phyloP scores from a whole-genome alignment of 2,113 vertebrate species.

The Prunella himalayana region DNA sequence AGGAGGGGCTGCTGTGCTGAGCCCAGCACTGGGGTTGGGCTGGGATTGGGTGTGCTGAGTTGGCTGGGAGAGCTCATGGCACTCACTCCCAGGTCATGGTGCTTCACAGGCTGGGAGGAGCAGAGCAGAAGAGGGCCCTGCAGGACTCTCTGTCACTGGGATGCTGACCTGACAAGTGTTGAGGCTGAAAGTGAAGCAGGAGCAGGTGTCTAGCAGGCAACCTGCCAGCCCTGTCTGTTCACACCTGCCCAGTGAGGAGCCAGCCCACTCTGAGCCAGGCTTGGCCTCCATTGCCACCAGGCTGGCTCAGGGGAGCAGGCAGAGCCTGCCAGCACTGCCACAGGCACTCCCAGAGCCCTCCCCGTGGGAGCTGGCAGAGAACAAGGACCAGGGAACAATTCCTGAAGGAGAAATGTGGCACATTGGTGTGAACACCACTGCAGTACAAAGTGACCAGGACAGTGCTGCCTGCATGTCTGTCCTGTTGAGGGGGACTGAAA shows the following conservation, averaged over 20 bases:
- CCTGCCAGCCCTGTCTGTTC: not conserved
- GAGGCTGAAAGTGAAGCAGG: not conserved
- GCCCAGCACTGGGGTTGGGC: rapidly evolving
- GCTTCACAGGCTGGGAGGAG: not conserved
- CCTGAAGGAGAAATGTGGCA: not conserved
- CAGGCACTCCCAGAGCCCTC: not conserved
- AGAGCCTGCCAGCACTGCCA: not conserved
- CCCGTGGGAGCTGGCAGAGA: not conserved
- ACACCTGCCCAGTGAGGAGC: not conserved
- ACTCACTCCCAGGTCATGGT: rapidly evolving
- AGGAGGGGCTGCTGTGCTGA: not conserved
- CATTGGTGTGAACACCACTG: rapidly evolving
- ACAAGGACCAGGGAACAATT: not conserved
- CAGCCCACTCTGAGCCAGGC: rapidly evolving
- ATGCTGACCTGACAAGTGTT: rapidly evolving
- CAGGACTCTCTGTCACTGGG: not conserved
- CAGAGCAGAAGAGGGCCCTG: not conserved
- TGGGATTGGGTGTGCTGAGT: rapidly evolving
- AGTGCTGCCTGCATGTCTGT: rapidly evolving
- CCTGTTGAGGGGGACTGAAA: not conserved
- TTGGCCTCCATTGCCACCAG: rapidly evolving
- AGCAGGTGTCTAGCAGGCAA: not conserved
- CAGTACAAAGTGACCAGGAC: not conserved
- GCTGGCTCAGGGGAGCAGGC: not conserved
- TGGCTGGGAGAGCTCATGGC: not conserved